phyloP scores from a whole-genome alignment of 2,888 invertebrate species.

The Conops quadrifasciatus region DNA sequence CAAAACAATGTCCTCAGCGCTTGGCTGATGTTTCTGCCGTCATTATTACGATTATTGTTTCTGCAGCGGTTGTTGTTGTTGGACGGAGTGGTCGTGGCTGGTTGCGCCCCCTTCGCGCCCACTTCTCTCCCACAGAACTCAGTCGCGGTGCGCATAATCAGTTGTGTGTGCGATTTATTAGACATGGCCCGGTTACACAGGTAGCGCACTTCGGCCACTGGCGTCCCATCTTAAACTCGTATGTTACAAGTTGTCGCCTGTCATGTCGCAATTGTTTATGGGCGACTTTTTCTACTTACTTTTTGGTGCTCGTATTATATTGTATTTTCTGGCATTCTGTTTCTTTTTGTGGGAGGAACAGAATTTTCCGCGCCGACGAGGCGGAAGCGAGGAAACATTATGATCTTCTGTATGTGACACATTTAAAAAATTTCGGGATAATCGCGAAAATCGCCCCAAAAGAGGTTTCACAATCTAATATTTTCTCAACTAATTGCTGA shows the following conservation, averaged over 20 bases:
- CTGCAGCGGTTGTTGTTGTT: background rate
- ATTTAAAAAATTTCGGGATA: no score
- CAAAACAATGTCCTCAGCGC: slow-evolving; percentile 38
- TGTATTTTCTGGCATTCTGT: no score
- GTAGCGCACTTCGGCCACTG: background rate
- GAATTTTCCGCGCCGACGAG: no score
- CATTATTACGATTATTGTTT: slow-evolving; percentile 25
- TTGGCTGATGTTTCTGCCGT: slow-evolving; percentile 19
- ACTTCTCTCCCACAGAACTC: background rate
- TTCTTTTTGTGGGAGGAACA: no score
- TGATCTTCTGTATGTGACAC: no score
- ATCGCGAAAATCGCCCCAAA: no score
- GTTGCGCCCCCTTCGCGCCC: background rate
- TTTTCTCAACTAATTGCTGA: no score
- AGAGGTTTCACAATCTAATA: no score
- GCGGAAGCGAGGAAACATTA: no score
- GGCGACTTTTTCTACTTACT: slow-evolving; percentile 7
- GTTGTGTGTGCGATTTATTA: slow-evolving; percentile 32
- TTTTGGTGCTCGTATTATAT: background rate
- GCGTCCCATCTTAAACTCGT: slow-evolving; percentile 17
- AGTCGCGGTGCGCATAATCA: no score
- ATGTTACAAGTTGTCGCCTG: slow-evolving; percentile 40
- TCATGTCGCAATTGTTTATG: slow-evolving; percentile 34
- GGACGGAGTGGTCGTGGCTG: background rate
- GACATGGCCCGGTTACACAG: background rate